Base-by-base conservation (phyloP, 2,888 invertebrate genomes). In the Bursaphelenchus okinawaensis region DNA sequence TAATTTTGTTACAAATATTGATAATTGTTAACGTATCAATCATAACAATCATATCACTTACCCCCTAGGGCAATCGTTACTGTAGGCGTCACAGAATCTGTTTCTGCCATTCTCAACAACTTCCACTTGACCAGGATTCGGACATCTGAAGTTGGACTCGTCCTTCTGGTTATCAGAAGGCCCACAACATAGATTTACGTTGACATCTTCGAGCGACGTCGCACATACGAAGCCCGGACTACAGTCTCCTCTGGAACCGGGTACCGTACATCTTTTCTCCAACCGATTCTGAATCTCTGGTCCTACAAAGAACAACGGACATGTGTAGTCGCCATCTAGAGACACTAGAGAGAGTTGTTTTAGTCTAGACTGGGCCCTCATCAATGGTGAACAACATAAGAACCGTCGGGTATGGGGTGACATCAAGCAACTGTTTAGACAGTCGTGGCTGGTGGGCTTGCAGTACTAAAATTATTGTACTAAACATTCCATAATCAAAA, bases 111-210 rank as follows among this genome's bases (percentile, higher is more conserved):
- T 24, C 1, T 29, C 51, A 9, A 40, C n/a, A 19, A 31, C n/a
- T n/a, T 73, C 60, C 6, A 63, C 40, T 55, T 73, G 66, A 16
- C 55, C 55, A 4, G 64, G 55, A 27, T 62, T 56, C 4, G 72
- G 69, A 50, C 72, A 72, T 40, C 65, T 40, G 50, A 66, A 72
- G 20, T 54, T 51, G 23, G 71, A 66, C 22, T 61, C 56, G 52
- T 71, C 71, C 31, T 52, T 58, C 19, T 19, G 22, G n/a, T 24
- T 26, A 31, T 29, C 22, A 8, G 52, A 26, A 20, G 64, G 72
- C 28, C 70, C 65, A 60, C 65, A 61, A 20, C 70, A 66, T 24
- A 60, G 19, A 22, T 40, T 31, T 28, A 73, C 58, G 19, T 50
- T 28, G 8, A 24, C 28, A 55, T 69, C 55, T 29, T 72, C 72